Evolutionary conservation across 1,140 invertebrate genomes (phyloP), one percentile per base, ranked within the genome.

Genomic region (Drosophila sproati): DNA sequence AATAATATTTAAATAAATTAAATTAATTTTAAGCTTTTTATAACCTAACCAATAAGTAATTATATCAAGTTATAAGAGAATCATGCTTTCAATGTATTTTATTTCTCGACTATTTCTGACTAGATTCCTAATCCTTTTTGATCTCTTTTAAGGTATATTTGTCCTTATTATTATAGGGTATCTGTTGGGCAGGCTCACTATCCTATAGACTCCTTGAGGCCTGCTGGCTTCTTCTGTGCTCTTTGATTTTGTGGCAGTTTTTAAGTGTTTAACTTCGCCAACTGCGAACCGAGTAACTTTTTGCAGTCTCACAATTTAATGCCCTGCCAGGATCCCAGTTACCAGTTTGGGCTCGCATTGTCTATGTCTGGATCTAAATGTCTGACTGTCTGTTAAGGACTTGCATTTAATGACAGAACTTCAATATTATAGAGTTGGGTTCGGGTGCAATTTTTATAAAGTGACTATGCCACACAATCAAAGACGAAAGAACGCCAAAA

Each of bases 191-290:
- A 20, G 20, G 20, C 20, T 20, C 20, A 20, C 39, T 43, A n/a
- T 8, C 3, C 39, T 43, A 1, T 4, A 43, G 8, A 43, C 39
- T 43, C 10, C 7, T 31, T 45, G n/a, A 29, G 39, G 5, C 41
- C 41, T 12, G 41, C 31, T 56, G 51, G 45, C 41, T 70, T 6
- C 2, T 8, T 20, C 50, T 70, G 77, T 77, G 67, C 71, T 78
- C 62, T 86, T 78, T 86, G 82, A 86, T 86, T 85, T 86, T 63
- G 62, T 78, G 74, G 82, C 71, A 86, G 71, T 67, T 81, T 78
- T 81, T 73, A 86, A 86, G 82, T 86, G 78, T 67, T 78, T 70
- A 86, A 73, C 78, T 78, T 86, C 52, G 47, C 31, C 35, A 62
- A 45, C 54, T 52, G 48, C 31, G 47, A 8, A 59, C 28, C 39